Evolutionary conservation across 2,113 vertebrate species (phyloP).

Genomic region (Petaurus breviceps): DNA sequence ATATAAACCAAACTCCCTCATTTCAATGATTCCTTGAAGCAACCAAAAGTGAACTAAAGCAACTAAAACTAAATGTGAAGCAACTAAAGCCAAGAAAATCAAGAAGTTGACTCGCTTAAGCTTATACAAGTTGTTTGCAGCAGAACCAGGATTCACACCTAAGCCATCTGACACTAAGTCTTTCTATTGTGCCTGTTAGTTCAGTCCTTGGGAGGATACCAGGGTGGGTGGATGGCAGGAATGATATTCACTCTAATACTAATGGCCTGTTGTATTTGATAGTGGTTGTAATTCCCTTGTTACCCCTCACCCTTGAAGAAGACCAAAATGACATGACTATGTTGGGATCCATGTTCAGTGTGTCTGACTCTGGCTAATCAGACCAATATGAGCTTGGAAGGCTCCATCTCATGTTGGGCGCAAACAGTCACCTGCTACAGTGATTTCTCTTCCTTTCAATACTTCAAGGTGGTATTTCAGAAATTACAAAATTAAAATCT

Average conservation of each 20-base stretch:
- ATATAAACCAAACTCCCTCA: neutral
- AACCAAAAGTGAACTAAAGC: neutral
- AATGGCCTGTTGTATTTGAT: neutral
- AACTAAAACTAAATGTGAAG: neutral
- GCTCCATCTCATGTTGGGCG: neutral
- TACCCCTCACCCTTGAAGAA: neutral
- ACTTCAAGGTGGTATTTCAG: neutral
- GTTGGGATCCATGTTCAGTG: no score
- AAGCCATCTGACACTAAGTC: neutral
- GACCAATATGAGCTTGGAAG: neutral
- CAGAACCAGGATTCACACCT: neutral
- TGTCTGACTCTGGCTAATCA: neutral
- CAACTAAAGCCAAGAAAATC: neutral
- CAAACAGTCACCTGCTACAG: neutral
- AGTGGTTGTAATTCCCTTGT: neutral
- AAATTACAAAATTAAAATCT: neutral
- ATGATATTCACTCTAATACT: neutral
- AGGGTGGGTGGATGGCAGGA: neutral
- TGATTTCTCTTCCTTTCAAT: neutral
- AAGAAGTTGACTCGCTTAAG: neutral
- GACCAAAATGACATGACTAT: neutral
- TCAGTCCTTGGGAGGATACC: neutral
- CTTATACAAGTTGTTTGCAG: neutral
- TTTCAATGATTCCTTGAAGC: neutral
- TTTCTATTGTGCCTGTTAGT: neutral